phyloP scores from a whole-genome alignment of 2,113 vertebrate species.

The Glaucidium brasilianum region DNA sequence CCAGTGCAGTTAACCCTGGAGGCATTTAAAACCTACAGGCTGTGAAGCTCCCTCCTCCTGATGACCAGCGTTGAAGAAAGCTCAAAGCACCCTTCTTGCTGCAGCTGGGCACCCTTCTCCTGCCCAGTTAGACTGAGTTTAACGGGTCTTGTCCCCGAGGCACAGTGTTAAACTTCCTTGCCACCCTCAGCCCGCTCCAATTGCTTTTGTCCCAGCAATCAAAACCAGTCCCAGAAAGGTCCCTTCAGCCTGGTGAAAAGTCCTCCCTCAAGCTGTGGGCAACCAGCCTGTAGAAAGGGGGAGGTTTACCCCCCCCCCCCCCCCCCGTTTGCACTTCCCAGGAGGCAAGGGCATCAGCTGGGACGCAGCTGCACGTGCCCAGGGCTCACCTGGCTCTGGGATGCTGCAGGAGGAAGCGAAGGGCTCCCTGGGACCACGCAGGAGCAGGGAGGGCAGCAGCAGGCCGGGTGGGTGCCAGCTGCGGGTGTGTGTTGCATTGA shows the following conservation, averaged over 20 bases:
- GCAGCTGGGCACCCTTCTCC: background rate
- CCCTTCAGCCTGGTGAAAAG: background rate
- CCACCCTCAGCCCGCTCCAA: background rate
- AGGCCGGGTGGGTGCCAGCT: background rate
- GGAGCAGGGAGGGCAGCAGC: background rate
- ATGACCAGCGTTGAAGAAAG: background rate
- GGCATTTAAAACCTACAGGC: background rate
- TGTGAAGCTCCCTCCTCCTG: background rate
- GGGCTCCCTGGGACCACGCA: rapidly evolving
- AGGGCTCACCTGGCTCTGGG: background rate
- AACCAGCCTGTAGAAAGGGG: background rate
- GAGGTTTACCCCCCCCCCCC: too few species aligned
- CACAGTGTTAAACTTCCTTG: background rate
- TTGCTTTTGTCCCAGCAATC: background rate
- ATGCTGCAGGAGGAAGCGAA: background rate
- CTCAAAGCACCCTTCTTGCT: background rate
- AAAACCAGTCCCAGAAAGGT: background rate
- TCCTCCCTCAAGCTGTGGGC: rapidly evolving
- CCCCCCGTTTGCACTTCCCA: rapidly evolving
- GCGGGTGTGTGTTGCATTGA: rapidly evolving
- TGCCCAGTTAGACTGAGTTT: background rate
- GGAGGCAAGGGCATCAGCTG: background rate
- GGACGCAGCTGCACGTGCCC: rapidly evolving
- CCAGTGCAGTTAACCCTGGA: background rate
- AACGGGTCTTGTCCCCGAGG: rapidly evolving